Conservation (phyloP, 2,797 vertebrate species). For the Periparus ater region DNA sequence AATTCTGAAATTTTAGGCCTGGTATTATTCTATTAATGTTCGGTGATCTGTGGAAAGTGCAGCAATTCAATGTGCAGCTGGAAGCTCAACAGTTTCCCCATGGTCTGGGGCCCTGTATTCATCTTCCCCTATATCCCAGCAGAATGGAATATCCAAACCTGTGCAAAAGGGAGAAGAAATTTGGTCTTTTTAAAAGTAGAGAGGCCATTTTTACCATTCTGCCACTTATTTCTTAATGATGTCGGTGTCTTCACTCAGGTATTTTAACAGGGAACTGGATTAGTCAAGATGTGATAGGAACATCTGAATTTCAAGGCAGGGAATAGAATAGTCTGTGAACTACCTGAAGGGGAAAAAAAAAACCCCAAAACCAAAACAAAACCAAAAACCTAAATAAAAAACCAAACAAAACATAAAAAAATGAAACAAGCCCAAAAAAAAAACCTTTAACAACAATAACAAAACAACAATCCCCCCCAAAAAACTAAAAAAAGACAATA, state of each 20-base stretch:
- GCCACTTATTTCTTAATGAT: neutral
- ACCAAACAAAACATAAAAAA: too few relatives aligned
- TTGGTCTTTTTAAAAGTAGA: neutral
- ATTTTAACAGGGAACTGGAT: neutral
- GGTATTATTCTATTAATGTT: neutral
- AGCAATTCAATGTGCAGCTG: neutral
- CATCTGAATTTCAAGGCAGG: neutral
- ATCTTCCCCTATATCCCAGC: neutral
- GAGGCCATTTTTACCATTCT: fast-evolving
- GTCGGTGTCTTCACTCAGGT: neutral
- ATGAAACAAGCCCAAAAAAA: neutral
- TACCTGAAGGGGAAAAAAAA: neutral
- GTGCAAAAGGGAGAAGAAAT: neutral
- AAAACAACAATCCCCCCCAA: neutral
- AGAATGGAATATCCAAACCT: neutral
- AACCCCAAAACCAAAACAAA: fast-evolving
- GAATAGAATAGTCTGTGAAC: neutral
- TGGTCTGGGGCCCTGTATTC: neutral
- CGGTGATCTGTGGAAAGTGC: neutral
- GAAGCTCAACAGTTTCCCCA: neutral
- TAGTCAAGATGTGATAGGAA: neutral
- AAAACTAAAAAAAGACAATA: neutral
- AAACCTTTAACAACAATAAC: too few relatives aligned
- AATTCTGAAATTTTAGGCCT: neutral
- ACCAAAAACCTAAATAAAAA: neutral